Conservation (phyloP, 2,113 vertebrate genomes). For the Catharus minimus region DNA sequence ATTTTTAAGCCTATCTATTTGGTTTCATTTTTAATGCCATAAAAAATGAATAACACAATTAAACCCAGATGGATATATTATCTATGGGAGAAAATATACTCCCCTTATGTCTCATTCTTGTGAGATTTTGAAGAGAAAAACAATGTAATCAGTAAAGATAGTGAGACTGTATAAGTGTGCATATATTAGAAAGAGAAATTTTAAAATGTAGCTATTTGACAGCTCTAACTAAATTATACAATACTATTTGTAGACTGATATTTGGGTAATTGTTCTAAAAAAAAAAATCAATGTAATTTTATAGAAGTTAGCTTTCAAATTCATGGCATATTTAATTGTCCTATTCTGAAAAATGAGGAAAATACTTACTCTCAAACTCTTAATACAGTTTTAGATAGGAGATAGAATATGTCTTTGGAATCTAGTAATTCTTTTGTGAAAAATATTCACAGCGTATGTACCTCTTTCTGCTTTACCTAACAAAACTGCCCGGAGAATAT, state of each 20-base stretch:
- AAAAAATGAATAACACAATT: neutral
- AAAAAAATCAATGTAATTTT: neutral
- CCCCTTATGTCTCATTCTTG: neutral
- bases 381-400: neutral
- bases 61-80: neutral
- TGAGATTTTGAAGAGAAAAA: neutral
- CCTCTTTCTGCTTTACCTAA: neutral
- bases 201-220: neutral
- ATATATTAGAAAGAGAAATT: neutral
- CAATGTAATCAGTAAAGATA: neutral
- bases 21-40: neutral
- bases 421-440: neutral
- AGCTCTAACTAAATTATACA: neutral
- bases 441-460: neutral
- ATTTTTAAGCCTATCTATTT: neutral
- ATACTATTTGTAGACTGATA: neutral
- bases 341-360: neutral
- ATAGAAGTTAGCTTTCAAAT: neutral
- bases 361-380: neutral
- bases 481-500: neutral
- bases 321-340: neutral
- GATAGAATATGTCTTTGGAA: neutral
- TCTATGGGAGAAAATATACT: neutral
- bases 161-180: neutral
- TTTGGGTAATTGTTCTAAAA: neutral